These are phyloP conservation scores for Pipra filicauda DNA, from an alignment of 2,113 vertebrate species.

Conservation along the genomic window DNA sequence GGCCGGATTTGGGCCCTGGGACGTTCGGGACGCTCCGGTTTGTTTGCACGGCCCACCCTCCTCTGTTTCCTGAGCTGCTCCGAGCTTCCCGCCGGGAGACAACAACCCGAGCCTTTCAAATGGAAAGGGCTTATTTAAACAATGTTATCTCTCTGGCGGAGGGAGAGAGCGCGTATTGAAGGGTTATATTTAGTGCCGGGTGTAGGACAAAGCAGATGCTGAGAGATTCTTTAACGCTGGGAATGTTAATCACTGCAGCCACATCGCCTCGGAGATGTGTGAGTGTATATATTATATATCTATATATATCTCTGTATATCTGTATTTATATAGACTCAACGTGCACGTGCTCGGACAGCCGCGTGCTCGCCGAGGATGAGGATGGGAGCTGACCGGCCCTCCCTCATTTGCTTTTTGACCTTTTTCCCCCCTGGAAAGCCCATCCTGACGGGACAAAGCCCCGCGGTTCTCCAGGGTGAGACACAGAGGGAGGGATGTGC, in stretches of 20 bases:
- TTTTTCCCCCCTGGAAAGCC: neutral
- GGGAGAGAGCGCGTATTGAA: neutral
- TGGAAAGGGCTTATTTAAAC: slow-evolving; percentile 61
- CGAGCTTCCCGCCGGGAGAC: slow-evolving; percentile 30
- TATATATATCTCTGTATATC: neutral
- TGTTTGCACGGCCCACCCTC: neutral
- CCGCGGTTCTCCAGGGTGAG: fast-evolving
- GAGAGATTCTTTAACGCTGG: neutral
- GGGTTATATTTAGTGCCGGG: slow-evolving; percentile 10
- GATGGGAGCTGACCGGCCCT: neutral
- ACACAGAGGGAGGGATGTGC: neutral
- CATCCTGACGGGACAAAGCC: fast-evolving
- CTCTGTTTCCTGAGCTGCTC: neutral
- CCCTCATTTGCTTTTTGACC: neutral
- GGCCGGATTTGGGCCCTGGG: neutral
- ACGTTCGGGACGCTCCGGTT: neutral
- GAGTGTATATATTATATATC: fast-evolving
- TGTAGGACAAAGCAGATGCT: slow-evolving; percentile 24
- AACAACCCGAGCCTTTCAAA: slow-evolving; percentile 33
- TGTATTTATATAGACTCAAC: neutral
- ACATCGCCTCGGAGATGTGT: neutral
- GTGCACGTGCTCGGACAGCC: neutral
- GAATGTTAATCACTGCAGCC: neutral
- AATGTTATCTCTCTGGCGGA: slow-evolving; percentile 6
- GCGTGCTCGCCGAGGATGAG: neutral